Evolutionary conservation across 2,797 vertebrate genomes (phyloP).

Genomic region (Oreortyx pictus): DNA sequence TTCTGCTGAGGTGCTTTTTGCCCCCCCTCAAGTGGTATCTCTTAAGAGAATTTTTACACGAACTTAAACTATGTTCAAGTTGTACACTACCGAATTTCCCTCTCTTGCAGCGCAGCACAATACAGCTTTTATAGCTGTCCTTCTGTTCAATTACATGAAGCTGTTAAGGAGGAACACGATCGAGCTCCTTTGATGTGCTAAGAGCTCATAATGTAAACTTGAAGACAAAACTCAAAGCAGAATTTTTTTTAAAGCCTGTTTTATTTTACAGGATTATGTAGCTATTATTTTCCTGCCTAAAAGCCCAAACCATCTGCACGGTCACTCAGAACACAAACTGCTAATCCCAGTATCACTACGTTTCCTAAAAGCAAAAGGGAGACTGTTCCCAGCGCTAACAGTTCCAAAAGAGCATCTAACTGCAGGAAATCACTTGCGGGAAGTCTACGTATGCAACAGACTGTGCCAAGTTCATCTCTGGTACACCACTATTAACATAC

Average conservation of each 20-base stretch:
- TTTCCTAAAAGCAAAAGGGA: slow-evolving; percentile 49
- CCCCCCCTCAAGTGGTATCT: not conserved
- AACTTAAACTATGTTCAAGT: slow-evolving; percentile 29
- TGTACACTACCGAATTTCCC: not conserved
- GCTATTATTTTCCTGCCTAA: slow-evolving; percentile 33
- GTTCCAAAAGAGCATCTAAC: slow-evolving; percentile 52
- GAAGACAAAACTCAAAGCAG: slow-evolving; percentile 37
- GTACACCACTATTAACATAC: not conserved
- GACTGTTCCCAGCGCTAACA: not conserved
- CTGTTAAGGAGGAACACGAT: not conserved
- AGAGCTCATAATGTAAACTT: slow-evolving; percentile 2
- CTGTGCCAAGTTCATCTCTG: slow-evolving; percentile 31
- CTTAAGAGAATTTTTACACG: slow-evolving; percentile 43
- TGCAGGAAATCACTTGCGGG: slow-evolving; percentile 43
- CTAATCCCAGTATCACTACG: slow-evolving; percentile 40
- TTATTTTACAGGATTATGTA: not conserved
- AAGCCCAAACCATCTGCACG: not conserved
- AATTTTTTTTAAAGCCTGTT: slow-evolving; percentile 18
- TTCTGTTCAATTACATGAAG: not conserved
- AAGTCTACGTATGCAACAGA: not conserved
- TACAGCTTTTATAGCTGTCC: slow-evolving; percentile 4
- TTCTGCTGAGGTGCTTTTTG: not conserved
- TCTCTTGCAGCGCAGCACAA: not conserved
- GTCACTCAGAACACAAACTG: slow-evolving; percentile 24
- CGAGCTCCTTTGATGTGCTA: slow-evolving; percentile 25